phyloP scores from a whole-genome alignment of 1,140 invertebrate species.

The Drosophila bipectinata region DNA sequence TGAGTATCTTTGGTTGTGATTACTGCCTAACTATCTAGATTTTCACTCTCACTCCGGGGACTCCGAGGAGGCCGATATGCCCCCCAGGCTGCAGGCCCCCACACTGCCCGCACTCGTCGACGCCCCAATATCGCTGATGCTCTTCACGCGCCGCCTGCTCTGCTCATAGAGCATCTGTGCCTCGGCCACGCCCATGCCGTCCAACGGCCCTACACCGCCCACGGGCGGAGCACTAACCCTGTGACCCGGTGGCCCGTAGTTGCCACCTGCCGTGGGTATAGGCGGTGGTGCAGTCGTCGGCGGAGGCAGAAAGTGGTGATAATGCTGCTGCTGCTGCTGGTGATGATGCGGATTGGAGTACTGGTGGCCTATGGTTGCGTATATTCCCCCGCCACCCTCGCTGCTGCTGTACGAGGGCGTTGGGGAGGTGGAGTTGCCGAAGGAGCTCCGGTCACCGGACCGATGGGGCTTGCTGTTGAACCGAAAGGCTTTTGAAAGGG shows the following conservation, averaged over 20 bases:
- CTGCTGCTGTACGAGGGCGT: constrained; percentile 83
- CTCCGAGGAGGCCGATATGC: constrained; percentile 71
- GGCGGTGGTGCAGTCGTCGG: constrained; percentile 86
- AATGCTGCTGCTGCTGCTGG: constrained; percentile 79
- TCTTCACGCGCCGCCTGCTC: constrained; percentile 88
- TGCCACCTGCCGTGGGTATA: constrained; percentile 63
- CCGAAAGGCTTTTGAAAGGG: constrained; percentile 83
- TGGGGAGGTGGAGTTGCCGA: constrained; percentile 83
- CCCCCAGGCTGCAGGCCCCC: constrained; percentile 83
- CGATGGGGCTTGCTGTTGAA: constrained; percentile 77
- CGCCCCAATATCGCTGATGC: constrained; percentile 89
- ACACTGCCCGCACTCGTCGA: constrained; percentile 78
- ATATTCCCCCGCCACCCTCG: constrained; percentile 83
- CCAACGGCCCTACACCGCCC: constrained; percentile 48
- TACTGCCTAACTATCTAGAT: constrained; percentile 38
- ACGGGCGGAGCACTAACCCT: constrained; percentile 85
- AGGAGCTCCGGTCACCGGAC: constrained; percentile 75
- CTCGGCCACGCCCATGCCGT: constrained; percentile 46
- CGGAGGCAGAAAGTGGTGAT: constrained; percentile 84
- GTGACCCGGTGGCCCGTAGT: constrained; percentile 72
- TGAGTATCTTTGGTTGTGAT: constrained; percentile 62
- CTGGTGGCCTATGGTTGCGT: constrained; percentile 82
- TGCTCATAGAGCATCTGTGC: constrained; percentile 78
- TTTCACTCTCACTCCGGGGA: constrained; percentile 65
- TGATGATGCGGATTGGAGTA: constrained; percentile 68